Percentiles rank a stretch among this genome's conserved stretches.
These are phyloP conservation scores for Corydoras maculifer DNA, from an alignment of 2,113 vertebrate genomes.

Conservation along the genomic window DNA sequence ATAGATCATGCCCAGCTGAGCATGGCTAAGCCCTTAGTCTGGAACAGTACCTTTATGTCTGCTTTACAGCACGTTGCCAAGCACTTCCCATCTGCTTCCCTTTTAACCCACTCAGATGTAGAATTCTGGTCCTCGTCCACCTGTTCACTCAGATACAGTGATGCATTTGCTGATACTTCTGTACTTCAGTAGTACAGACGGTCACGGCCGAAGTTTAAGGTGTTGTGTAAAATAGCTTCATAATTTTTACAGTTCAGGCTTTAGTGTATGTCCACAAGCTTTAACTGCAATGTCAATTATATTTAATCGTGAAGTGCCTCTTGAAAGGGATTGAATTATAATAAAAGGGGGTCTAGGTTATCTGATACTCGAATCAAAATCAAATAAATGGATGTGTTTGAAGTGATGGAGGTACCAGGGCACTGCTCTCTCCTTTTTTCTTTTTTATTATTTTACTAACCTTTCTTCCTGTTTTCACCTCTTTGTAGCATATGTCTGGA, in stretches of 20 bases:
- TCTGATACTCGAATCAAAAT: too few relatives aligned
- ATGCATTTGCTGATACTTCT: conserved; percentile 2
- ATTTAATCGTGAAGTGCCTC: too few relatives aligned
- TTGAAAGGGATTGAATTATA: too few relatives aligned
- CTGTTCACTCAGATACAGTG: not conserved
- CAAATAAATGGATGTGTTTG: not conserved
- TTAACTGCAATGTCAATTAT: too few relatives aligned
- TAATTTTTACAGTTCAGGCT: too few relatives aligned
- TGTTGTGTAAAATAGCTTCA: not conserved
- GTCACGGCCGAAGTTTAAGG: not conserved
- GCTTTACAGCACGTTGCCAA: conserved; percentile 45
- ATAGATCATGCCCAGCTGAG: conserved; percentile 51
- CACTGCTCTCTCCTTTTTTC: not conserved
- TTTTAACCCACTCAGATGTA: not conserved
- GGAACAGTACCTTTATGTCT: conserved; percentile 49
- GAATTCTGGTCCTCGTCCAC: conserved; percentile 12
- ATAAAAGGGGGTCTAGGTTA: too few relatives aligned
- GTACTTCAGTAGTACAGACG: not conserved
- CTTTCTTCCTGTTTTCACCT: conserved; percentile 1
- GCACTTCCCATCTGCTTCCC: conserved; percentile 43
- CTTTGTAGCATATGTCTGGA: conserved; percentile 1
- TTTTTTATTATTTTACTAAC: not conserved
- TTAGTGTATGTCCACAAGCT: too few relatives aligned
- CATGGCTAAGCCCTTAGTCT: conserved; percentile 57
- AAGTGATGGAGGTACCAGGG: not conserved